Percentiles rank a stretch among this genome's conserved stretches.
These are phyloP conservation scores for Exaiptasia diaphana DNA, from an alignment of 64 coral and sea anemone species.

Conservation along the genomic window DNA sequence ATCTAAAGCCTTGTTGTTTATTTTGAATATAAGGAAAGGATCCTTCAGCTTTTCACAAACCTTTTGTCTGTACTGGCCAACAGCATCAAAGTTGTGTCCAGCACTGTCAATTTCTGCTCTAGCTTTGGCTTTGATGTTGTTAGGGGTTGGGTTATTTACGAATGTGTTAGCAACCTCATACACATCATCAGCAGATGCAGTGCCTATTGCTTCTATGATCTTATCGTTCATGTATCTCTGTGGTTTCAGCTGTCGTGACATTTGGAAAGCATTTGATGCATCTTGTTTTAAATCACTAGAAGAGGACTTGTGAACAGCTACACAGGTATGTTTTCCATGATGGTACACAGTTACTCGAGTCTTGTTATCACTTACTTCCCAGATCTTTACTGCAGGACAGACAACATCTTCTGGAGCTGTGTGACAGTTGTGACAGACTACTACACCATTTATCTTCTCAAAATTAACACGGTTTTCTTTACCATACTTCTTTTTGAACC, in stretches of 20 bases:
- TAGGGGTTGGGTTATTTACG: not conserved
- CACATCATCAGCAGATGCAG: not conserved
- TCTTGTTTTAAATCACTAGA: not conserved
- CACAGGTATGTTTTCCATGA: conserved; percentile 32
- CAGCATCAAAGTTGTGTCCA: conserved; percentile 70
- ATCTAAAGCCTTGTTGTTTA: conserved; percentile 59
- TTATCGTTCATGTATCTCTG: conserved; percentile 47
- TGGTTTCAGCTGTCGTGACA: conserved; percentile 34
- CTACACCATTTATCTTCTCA: not conserved
- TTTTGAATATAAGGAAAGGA: conserved; percentile 51
- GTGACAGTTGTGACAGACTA: not conserved
- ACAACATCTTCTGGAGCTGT: not conserved
- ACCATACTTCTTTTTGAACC: conserved; percentile 11
- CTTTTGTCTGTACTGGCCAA: conserved; percentile 43
- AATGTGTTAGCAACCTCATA: conserved; percentile 27
- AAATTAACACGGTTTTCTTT: conserved; percentile 11
- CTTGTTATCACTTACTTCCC: conserved; percentile 21
- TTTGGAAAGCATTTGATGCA: conserved; percentile 37
- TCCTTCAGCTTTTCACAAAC: conserved; percentile 43
- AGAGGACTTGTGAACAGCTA: not conserved
- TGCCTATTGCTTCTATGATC: conserved; percentile 38
- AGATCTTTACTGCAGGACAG: conserved; percentile 4
- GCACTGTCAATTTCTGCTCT: conserved; percentile 52
- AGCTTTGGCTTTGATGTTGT: conserved; percentile 57
- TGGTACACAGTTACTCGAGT: conserved; percentile 29